These are phyloP conservation scores for Bursaphelenchus mucronatus DNA, from an alignment of 1,140 invertebrate genomes.

Conservation along the genomic window DNA sequence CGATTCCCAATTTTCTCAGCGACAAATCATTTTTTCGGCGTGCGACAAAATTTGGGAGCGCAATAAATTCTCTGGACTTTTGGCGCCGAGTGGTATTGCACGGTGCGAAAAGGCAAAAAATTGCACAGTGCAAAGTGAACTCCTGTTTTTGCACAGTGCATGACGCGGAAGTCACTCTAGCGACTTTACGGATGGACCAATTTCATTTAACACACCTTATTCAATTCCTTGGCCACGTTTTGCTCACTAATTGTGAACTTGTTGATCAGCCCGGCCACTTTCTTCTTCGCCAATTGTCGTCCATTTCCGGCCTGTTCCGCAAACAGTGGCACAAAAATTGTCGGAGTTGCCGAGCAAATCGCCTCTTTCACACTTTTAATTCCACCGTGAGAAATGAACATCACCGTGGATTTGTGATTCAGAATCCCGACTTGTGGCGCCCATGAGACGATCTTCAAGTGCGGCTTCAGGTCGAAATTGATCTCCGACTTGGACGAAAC, in stretches of 20 bases:
- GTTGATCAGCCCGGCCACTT: conserved; percentile 5
- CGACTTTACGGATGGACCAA: no score
- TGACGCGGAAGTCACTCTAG: no score
- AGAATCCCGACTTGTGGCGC: conserved; percentile 13
- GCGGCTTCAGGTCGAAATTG: neutral
- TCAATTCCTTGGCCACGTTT: neutral
- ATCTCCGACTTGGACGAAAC: conserved; percentile 4
- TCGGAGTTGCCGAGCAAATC: conserved; percentile 17
- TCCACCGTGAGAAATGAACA: conserved; percentile 13
- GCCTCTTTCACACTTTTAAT: conserved; percentile 20
- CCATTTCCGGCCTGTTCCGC: conserved; percentile 13
- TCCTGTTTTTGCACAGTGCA: no score
- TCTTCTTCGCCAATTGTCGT: conserved; percentile 8
- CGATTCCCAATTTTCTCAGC: no score
- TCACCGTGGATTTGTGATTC: neutral
- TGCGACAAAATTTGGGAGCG: no score
- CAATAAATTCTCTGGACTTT: no score
- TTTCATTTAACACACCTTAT: conserved; percentile 1
- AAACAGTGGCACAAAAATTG: neutral
- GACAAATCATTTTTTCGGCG: no score
- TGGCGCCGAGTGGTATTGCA: no score
- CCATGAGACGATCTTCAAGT: conserved; percentile 4
- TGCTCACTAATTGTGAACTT: conserved; percentile 13
- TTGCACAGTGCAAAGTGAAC: no score
- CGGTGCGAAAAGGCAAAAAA: no score